Percentiles rank a stretch among this genome's conserved stretches.
Conservation (phyloP, 2,888 invertebrate species). For the Oxytorus armatus region DNA sequence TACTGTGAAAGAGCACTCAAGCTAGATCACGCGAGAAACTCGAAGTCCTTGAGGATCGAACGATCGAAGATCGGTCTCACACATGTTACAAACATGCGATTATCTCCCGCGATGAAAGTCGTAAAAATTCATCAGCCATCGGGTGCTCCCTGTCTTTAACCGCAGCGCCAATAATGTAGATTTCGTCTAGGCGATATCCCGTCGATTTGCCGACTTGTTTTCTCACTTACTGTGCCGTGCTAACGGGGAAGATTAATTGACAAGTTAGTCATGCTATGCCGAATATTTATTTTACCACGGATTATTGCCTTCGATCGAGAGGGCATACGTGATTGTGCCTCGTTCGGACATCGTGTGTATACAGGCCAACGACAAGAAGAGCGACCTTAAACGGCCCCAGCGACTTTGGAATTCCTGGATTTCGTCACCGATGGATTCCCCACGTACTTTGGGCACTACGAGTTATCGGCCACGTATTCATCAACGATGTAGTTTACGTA, state of each 20-base stretch:
- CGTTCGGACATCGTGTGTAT: not conserved
- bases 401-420: conserved; percentile 67
- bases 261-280: not conserved
- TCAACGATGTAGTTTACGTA: conserved; percentile 5
- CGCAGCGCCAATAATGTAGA: not conserved
- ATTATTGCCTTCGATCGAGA: conserved; percentile 8
- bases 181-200: not conserved
- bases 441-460: conserved; percentile 57
- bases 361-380: not conserved
- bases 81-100: not conserved
- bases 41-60: conserved; percentile 20
- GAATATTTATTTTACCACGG: conserved; percentile 9
- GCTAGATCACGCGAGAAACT: conserved; percentile 26
- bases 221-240: not conserved
- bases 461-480: conserved; percentile 69
- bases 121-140: conserved; percentile 3
- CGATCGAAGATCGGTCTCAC: not conserved
- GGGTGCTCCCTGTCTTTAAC: not conserved
- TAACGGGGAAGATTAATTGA: not conserved
- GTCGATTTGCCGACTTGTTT: not conserved
- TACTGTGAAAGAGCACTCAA: conserved; percentile 25
- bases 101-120: conserved; percentile 12
- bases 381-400: conserved; percentile 36
- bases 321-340: conserved; percentile 19
- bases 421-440: conserved; percentile 78